Percentiles rank a stretch among this genome's conserved stretches.
phyloP scores from a whole-genome alignment of 2,888 invertebrate species.

The Helleia helle region DNA sequence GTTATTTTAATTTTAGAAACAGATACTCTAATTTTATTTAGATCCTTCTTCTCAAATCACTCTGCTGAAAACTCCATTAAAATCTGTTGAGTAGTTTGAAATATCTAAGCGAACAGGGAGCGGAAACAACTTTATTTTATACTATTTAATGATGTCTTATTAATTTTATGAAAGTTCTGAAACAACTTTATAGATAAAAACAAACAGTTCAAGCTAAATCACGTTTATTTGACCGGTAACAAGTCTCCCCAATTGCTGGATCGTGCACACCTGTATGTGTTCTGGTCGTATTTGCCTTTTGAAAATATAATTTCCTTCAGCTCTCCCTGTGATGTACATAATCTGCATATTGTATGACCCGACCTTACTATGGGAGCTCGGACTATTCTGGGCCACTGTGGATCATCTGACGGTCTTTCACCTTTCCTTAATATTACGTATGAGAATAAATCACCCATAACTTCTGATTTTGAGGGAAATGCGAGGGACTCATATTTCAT shows the following conservation, averaged over 20 bases:
- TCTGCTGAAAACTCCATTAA: no score
- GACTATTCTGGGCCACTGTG: slow-evolving; percentile 87
- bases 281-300: slow-evolving; percentile 82
- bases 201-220: neutral
- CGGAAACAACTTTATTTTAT: no score
- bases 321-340: slow-evolving; percentile 84
- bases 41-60: no score
- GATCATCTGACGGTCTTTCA: slow-evolving; percentile 51
- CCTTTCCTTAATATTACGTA: slow-evolving; percentile 91
- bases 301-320: slow-evolving; percentile 86
- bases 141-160: no score
- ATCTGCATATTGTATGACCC: slow-evolving; percentile 82
- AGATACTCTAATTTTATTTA: no score
- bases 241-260: slow-evolving; percentile 86
- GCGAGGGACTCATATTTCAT: slow-evolving; percentile 75
- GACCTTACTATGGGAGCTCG: slow-evolving; percentile 79
- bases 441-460: slow-evolving; percentile 77
- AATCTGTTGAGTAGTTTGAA: no score
- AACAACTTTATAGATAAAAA: no score
- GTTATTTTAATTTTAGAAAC: no score
- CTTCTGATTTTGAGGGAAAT: slow-evolving; percentile 50
- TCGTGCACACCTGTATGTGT: slow-evolving; percentile 82
- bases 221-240: slow-evolving; percentile 75
- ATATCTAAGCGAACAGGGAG: no score
- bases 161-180: no score